phyloP scores from a whole-genome alignment of 2,113 vertebrate species.

The Microcebus ravelobensis region DNA sequence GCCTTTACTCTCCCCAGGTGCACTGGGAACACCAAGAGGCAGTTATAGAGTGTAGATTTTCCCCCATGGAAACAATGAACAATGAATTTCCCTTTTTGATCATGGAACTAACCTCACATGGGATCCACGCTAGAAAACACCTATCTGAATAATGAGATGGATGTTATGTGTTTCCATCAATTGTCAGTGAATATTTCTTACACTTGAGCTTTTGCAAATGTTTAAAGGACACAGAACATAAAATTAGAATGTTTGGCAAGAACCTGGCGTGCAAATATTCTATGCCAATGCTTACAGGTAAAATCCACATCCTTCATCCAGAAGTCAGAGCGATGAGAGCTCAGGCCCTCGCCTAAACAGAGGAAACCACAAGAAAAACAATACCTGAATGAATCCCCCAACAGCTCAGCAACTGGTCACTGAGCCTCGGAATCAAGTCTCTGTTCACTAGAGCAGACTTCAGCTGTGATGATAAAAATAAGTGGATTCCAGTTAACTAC shows the following conservation, averaged over 20 bases:
- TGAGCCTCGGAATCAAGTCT: neutral
- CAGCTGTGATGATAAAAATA: neutral
- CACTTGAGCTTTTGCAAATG: neutral
- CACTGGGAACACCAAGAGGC: neutral
- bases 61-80: neutral
- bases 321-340: neutral
- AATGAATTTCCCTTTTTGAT: neutral
- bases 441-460: neutral
- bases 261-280: neutral
- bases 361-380: neutral
- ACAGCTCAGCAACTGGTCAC: neutral
- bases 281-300: neutral
- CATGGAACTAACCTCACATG: neutral
- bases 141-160: neutral
- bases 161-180: neutral
- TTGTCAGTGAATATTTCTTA: neutral
- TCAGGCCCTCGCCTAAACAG: neutral
- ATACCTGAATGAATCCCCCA: rapidly evolving
- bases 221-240: neutral
- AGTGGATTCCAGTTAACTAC: neutral
- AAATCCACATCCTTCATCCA: neutral
- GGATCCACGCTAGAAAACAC: neutral
- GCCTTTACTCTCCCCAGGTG: neutral
- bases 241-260: neutral
- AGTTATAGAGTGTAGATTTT: neutral